These are phyloP conservation scores for Ornithoptera priamus DNA, from an alignment of 2,888 invertebrate species.

Conservation along the genomic window DNA sequence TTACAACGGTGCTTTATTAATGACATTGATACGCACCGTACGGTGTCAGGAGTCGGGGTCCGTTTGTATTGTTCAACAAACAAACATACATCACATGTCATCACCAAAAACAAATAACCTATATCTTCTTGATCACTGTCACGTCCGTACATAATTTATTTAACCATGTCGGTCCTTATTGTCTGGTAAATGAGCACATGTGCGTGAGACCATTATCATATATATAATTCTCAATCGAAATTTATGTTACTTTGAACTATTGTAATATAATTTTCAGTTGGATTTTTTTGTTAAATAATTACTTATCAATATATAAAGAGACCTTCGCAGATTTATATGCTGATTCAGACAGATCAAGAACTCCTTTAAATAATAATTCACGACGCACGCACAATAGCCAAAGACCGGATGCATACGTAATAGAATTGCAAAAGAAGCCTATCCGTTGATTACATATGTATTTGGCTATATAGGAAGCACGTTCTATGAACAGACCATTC, in stretches of 20 bases:
- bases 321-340: background rate
- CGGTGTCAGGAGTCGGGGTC: background rate
- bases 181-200: background rate
- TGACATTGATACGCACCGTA: background rate
- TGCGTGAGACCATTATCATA: background rate
- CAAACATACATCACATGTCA: background rate
- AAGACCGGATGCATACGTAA: background rate
- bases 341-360: background rate
- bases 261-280: background rate
- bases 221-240: background rate
- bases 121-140: slow-evolving; percentile 1
- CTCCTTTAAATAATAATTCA: too few relatives aligned
- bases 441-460: background rate
- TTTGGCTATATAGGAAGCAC: background rate
- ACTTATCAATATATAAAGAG: background rate
- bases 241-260: background rate
- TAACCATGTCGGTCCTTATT: background rate
- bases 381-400: too few relatives aligned
- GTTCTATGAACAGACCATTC: background rate
- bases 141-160: background rate
- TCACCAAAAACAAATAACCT: background rate
- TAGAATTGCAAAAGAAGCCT: background rate
- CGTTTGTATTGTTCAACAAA: background rate
- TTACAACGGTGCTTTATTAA: background rate
- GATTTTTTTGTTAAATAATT: background rate